phyloP scores from a whole-genome alignment of 2,888 invertebrate genomes.

The Drosophila dives region DNA sequence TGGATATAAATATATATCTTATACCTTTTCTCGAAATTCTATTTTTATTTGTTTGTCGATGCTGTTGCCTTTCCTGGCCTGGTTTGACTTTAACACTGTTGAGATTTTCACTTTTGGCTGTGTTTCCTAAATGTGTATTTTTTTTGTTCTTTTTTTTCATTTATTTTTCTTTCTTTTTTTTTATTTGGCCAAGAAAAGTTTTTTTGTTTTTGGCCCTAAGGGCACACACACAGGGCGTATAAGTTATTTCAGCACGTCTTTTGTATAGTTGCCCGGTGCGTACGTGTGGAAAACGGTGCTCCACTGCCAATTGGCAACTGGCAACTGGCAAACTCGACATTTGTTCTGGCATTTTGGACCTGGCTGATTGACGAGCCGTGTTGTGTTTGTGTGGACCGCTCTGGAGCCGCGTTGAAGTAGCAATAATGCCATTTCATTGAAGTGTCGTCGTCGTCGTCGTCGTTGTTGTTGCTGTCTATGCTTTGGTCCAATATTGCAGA shows the following conservation, averaged over 20 bases:
- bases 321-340: conserved; percentile 24
- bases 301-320: conserved; percentile 40
- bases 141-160: conserved; percentile 27
- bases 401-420: conserved; percentile 69
- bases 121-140: conserved; percentile 30
- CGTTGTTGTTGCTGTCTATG: conserved; percentile 50
- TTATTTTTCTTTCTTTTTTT: conserved; percentile 40
- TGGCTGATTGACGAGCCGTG: conserved; percentile 67
- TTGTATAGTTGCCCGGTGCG: conserved; percentile 70
- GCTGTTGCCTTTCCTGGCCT: conserved; percentile 34
- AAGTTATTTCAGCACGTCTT: conserved; percentile 77
- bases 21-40: conserved; percentile 59
- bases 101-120: conserved; percentile 72
- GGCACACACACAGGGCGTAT: conserved; percentile 73
- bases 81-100: conserved; percentile 70
- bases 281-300: conserved; percentile 76
- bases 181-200: conserved; percentile 51
- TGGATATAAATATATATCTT: conserved; percentile 76
- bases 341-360: conserved; percentile 7
- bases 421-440: conserved; percentile 78
- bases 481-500: conserved; percentile 48
- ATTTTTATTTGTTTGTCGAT: conserved; percentile 4
- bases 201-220: conserved; percentile 55
- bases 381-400: conserved; percentile 17
- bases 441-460: conserved; percentile 48